Evolutionary conservation across 2,888 invertebrate genomes (phyloP), one percentile per base, ranked within the genome.

Genomic region (Ommatoiulus sabulosus): DNA sequence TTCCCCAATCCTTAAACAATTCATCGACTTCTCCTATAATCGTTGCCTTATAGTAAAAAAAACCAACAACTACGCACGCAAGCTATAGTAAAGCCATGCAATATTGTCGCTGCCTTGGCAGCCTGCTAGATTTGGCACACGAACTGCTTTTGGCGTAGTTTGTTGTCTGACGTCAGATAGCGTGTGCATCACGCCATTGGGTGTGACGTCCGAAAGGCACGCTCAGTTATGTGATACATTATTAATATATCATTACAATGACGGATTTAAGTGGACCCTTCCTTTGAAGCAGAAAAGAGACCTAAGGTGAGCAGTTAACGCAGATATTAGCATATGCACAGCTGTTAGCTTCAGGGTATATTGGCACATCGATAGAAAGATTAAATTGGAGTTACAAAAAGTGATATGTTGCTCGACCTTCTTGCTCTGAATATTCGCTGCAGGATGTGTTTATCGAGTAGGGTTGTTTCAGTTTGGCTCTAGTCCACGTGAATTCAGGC

Each of bases 101-200:
- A n/a, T n/a, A 24, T 63, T 63, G 6, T n/a, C n/a, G 63, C 72
- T 20, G 24, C 24, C 20, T 20, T 72, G 72, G 72, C 72, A 20
- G 72, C 72, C 72, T 20, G 8, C 72, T 20, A 72, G 72, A 72
- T 24, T 72, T 72, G 72, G 72, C 72, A 24, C 72, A 72, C 8
- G 20, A 6, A 20, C 24, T 20, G 72, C 24, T 72, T 20, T 72
- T 72, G 72, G 72, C 72, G 7, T 72, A 20, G 72, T 20, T 72
- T 72, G 72, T 24, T 72, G 20, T 72, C 20, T 85, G 85, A 85
- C 85, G 85, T 85, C 85, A 85, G 44, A 85, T 85, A 46, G 85
- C 85, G 85, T 85, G 85, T 46, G 85, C 44, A 85, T 85, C 85
- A 85, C 85, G 85, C 85, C 85, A 85, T 85, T 44, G 46, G 85